These are phyloP conservation scores for Trachelus iudaicus DNA, from an alignment of 2,888 invertebrate genomes.

Conservation along the genomic window DNA sequence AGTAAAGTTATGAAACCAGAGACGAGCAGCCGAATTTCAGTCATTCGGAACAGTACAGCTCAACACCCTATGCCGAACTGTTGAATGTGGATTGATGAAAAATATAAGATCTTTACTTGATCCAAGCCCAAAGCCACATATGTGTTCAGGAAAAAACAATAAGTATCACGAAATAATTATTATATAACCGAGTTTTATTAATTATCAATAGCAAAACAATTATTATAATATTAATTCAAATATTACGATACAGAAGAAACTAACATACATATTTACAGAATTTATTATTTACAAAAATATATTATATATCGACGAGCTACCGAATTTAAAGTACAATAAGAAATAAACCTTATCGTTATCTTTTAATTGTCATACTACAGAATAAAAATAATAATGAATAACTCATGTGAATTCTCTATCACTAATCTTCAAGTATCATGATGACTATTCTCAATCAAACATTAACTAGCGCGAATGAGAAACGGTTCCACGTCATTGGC, in stretches of 20 bases:
- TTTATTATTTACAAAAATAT: neutral
- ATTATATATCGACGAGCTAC: neutral
- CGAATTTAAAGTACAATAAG: neutral
- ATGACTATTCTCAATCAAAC: neutral
- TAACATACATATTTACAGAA: neutral
- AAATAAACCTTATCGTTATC: neutral
- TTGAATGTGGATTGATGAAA: neutral
- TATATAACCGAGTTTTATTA: no score
- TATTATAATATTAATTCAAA: neutral
- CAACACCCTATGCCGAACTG: neutral
- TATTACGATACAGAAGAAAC: neutral
- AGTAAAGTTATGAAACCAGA: neutral
- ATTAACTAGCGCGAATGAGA: constrained; percentile 53
- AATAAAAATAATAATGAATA: neutral
- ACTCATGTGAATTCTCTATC: neutral
- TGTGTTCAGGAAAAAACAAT: neutral
- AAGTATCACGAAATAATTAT: neutral
- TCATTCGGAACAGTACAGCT: neutral
- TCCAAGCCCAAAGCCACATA: neutral
- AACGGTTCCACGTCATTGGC: constrained; percentile 30
- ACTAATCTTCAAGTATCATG: neutral
- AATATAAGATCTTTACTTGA: neutral
- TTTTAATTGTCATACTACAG: neutral
- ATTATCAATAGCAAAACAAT: no score
- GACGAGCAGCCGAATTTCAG: neutral